Evolutionary conservation across 53 echinoderm and acorn worm species (phyloP), one percentile per base, ranked within the genome.

Genomic region (Antedon mediterranea): DNA sequence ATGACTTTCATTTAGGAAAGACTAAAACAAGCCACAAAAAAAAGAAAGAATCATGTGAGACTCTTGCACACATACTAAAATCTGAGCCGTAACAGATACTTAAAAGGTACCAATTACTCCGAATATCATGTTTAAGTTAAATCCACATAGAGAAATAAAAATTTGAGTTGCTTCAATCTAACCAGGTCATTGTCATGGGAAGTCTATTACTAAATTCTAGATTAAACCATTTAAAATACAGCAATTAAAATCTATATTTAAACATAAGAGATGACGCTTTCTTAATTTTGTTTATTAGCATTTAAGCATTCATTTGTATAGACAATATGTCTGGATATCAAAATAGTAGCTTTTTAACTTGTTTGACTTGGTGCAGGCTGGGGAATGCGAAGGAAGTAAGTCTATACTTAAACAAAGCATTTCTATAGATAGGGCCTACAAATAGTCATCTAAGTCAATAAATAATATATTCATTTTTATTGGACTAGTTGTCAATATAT

Each of bases 161-260:
- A 15, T 13, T 13, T 57, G 57, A 57, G 3, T 8, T 26, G 9
- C 57, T 57, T 15, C 23, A 26, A 57, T 11, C 15, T 57, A 23
- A 57, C 57, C 23, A 57, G 57, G 57, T 57, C 57, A 57, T 57
- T 57, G 57, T 57, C 57, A 57, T 57, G 57, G 57, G 57, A 57
- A 57, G 23, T 8, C 18, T 57, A n/a, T 2, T 57, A 18, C 23
- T 23, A 57, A 57, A 57, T 18, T 11, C 57, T 57, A 57, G 57
- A 57, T 57, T 57, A 57, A 8, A 57, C 14, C 13, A 57, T 15
- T 18, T 57, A 57, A 23, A 57, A 57, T 26, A 18, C 20, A 37
- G 37, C 57, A 57, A 57, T 57, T 57, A 57, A 57, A 57, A 57
- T 57, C 57, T 57, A 57, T 57, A 57, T 57, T 57, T 57, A 57